Evolutionary conservation across 2,797 vertebrate genomes (phyloP), one percentile per base, ranked within the genome.

Genomic region (Molossus alvarezi): DNA sequence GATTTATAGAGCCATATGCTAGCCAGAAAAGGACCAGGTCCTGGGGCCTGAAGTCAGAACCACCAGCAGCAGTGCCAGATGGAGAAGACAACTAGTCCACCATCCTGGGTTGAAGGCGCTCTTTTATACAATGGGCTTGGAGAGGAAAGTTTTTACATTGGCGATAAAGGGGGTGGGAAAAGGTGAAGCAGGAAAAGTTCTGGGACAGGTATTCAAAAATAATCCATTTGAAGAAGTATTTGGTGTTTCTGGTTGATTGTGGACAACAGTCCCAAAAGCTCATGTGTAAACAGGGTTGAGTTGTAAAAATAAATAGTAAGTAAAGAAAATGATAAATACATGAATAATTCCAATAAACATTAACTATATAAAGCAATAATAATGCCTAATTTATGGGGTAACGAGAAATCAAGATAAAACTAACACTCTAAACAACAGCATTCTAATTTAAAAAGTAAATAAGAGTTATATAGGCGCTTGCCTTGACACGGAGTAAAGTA

Each of bases 241-340:
- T n/a, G 48, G 53, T 76, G 29, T 27, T 76, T 53, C 73, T 53
- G 17, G 27, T 8, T 53, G 15, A 9, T 10, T 76, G 27, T n/a
- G 17, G 27, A 27, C 27, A 53, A 18, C 27, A n/a, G 51, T n/a
- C 9, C 29, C 14, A n/a, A 55, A 53, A 76, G 48, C 20, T 76
- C 48, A 53, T 55, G 15, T 5, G 9, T n/a, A 55, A 76, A 9
- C 9, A 76, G 27, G 73, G 51, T 6, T 37, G n/a, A 83, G 2
- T 57, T 29, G 5, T 72, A 76, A 95, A 96, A 64, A 72, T 45
- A 60, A 60, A 75, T 17, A 90, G 18, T 71, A 93, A 87, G 29
- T 62, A 57, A 65, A 85, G 33, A 64, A 64, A 81, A 21, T 45
- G 2, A 64, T 72, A 77, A 27, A 57, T 20, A 82, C 21, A 17